Base-by-base conservation (phyloP, 2,113 vertebrate species). In the Fulica atra region DNA sequence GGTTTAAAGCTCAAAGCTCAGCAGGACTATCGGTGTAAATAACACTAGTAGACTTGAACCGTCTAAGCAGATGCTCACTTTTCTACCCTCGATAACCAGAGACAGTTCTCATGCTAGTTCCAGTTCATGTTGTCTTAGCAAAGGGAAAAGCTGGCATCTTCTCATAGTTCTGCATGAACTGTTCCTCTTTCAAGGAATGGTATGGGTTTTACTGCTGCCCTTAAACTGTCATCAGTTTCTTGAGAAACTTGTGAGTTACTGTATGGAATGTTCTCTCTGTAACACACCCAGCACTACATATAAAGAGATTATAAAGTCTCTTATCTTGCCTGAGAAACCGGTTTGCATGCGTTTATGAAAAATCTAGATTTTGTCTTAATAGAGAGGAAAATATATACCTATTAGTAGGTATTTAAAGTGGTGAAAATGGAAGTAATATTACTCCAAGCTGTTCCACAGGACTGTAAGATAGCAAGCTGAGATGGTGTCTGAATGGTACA, bases 21-120 rank as follows among this genome's bases (percentile, higher is more conserved):
- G 24, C 0, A 0, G 46, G 35, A 24, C 66, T 46, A 0, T 44
- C 3, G 1, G 33, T 86, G 38, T 44, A 42, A 82, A 87, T 85
- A 61, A 92, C 29, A 50, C 48, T 24, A 2, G 29, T 56, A 44
- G 44, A 23, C 46, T 51, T 18, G 11, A 20, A 25, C n/a, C 8
- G 23, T 40, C n/a, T 20, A 8, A 73, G 68, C 35, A 86, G n/a
- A 18, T 25, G 6, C 12, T 70, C 16, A 78, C 60, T 40, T 57
- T 81, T 64, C 72, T 88, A 28, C 53, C 35, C n/a, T 71, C 64
- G 46, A 16, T 33, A 64, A 20, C 9, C n/a, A 25, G 24, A n/a
- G 35, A 10, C 7, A 16, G 33, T 81, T 85, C 72, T 38, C 18
- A 2, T 42, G 33, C 17, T 19, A 6, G 11, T n/a, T 84, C 44